Base-by-base conservation (phyloP, 2,113 vertebrate species). In the Xiphias gladius region DNA sequence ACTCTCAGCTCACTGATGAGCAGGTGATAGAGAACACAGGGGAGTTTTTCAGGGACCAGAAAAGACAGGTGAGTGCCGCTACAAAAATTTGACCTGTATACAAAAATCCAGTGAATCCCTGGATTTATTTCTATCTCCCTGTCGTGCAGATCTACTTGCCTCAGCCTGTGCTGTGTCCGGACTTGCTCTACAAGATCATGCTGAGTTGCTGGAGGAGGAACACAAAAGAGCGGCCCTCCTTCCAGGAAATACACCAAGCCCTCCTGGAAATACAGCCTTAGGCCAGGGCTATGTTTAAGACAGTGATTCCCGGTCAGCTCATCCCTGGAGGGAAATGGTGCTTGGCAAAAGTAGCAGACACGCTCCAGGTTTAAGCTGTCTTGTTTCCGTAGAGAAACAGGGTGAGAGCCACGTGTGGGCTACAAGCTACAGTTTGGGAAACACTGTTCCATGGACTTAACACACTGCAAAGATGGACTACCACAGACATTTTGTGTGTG, bases 11-110 rank as follows among this genome's bases (percentile, higher is more conserved):
- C 73, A 98, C 98, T 0, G 98, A 99, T 0, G 98, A 99, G 86
- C 98, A 99, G 93, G 98, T 99, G 89, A 99, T 99, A 2, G 98
- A 99, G 86, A 99, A 99, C 93, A 99, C 98, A 0, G 98, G 98
- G n/a, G 98, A 99, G 94, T 99, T 99, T 91, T 99, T 99, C 95
- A 95, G 98, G 89, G 97, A 99, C 93, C 98, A 99, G 88, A 97
- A 97, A 91, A 95, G 96, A 87, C 98, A 99, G 97, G 98, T 98
- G 89, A 79, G 94, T 17, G 37, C 26, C 0, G 1, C 7, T 2
- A 19, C 28, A 55, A 22, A 54, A 28, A 12, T 67, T 30, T 35
- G 11, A 20, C 24, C 1, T 8, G 9, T 8, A n/a, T 26, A 8
- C 9, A 8, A 59, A 20, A n/a, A n/a, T n/a, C 2, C 1, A 1